Conservation (phyloP, 2,797 vertebrate genomes). For the Nasua narica region DNA sequence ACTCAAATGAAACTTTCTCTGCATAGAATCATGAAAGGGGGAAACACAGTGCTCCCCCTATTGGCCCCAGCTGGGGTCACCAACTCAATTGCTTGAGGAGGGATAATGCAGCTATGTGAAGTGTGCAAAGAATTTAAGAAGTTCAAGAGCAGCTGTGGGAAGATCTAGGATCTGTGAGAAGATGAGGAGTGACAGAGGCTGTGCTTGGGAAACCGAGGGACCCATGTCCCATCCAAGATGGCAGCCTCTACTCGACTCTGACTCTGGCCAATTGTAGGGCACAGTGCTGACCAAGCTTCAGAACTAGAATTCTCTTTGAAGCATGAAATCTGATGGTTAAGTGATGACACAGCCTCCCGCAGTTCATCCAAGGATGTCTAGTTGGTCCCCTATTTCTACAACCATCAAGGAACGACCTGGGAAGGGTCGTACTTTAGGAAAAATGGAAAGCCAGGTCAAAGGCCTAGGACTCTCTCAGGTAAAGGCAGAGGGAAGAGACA, state of each 20-base stretch:
- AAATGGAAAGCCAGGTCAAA: constrained; percentile 46
- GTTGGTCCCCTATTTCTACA: not conserved
- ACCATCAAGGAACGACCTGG: not conserved
- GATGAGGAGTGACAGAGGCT: rapidly evolving
- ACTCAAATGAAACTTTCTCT: not conserved
- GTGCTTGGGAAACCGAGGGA: not conserved
- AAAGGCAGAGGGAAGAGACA: constrained; percentile 48
- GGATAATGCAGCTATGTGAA: not conserved
- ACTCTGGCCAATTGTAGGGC: not conserved
- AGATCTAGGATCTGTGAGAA: not conserved
- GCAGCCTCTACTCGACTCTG: rapidly evolving
- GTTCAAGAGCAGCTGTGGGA: not conserved
- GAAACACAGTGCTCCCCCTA: too few species aligned
- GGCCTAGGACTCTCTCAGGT: constrained; percentile 54
- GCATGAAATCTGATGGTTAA: not conserved
- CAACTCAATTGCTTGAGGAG: not conserved
- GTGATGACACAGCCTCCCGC: not conserved
- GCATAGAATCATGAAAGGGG: not conserved
- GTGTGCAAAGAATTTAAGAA: not conserved
- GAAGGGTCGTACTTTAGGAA: not conserved
- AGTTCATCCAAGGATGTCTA: not conserved
- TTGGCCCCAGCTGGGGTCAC: not conserved
- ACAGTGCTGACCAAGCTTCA: not conserved
- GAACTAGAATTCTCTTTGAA: not conserved
- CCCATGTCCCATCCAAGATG: not conserved